These are phyloP conservation scores for Lapara coniferarum DNA, from an alignment of 2,888 invertebrate genomes.

Conservation along the genomic window DNA sequence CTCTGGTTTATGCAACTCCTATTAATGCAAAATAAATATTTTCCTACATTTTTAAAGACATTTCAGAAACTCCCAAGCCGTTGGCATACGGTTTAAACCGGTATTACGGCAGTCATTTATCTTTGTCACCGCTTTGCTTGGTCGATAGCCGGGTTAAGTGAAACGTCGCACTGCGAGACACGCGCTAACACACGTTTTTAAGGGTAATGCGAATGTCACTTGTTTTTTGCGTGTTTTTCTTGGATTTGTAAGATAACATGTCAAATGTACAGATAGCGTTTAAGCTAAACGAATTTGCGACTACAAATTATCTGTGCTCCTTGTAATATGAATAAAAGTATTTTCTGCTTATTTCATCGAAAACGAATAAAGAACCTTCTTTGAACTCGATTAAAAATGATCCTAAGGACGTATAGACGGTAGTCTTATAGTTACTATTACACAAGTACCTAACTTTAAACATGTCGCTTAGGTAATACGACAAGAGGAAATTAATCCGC, in stretches of 20 bases:
- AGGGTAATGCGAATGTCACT: slow-evolving; percentile 33
- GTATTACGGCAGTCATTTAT: slow-evolving; percentile 55
- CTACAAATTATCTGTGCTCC: no score
- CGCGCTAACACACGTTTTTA: slow-evolving; percentile 47
- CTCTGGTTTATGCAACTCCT: no score
- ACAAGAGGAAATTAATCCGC: slow-evolving; percentile 4
- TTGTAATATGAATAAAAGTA: no score
- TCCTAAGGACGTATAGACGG: no score
- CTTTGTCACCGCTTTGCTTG: slow-evolving; percentile 69
- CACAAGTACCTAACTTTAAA: neutral
- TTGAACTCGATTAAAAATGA: no score
- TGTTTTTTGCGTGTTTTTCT: slow-evolving; percentile 4
- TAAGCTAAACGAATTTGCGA: no score
- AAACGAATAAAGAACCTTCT: no score
- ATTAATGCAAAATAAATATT: no score
- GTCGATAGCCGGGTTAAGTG: slow-evolving; percentile 60
- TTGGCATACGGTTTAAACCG: slow-evolving; percentile 25
- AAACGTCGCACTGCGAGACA: slow-evolving; percentile 46
- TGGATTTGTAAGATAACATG: neutral
- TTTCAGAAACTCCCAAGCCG: slow-evolving; percentile 31
- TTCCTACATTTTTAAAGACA: no score
- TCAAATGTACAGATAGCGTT: no score
- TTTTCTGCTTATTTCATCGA: no score
- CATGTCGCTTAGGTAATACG: neutral
- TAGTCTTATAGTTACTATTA: neutral